Conservation (phyloP, 2,797 vertebrate species). For the Novumbra hubbsi region DNA sequence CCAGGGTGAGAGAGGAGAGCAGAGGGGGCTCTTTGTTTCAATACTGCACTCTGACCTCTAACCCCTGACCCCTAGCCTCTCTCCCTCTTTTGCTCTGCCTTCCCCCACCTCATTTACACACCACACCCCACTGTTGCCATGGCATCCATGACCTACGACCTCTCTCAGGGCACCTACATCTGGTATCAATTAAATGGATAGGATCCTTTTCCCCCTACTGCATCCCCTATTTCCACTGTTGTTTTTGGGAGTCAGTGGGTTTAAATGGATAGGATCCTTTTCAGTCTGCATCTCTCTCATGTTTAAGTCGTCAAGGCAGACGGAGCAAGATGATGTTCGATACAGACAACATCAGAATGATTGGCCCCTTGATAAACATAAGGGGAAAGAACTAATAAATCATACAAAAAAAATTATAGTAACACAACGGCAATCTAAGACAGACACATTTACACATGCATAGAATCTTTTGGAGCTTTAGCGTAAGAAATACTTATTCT, state of each 20-base stretch:
- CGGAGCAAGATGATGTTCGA: neutral
- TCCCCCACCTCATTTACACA: constrained; percentile 57
- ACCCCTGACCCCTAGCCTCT: constrained; percentile 63
- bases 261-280: neutral
- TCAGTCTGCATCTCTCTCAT: neutral
- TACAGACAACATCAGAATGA: neutral
- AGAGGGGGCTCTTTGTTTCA: constrained; percentile 69
- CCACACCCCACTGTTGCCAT: constrained; percentile 64
- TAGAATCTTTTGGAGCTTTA: too few relatives aligned
- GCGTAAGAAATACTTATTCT: too few relatives aligned
- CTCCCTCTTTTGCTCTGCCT: constrained; percentile 30
- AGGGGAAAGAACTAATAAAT: too few relatives aligned
- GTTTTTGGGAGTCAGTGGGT: constrained; percentile 19
- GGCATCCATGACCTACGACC: constrained; percentile 74
- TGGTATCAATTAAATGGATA: constrained; percentile 77
- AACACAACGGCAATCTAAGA: too few relatives aligned
- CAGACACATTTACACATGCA: too few relatives aligned
- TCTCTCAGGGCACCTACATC: constrained; percentile 74
- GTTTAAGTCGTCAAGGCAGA: neutral
- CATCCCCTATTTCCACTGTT: constrained; percentile 11
- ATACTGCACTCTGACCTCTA: constrained; percentile 61
- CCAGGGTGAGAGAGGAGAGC: constrained; percentile 40
- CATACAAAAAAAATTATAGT: too few relatives aligned
- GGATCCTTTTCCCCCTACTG: constrained; percentile 54
- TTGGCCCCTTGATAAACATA: neutral